These are phyloP conservation scores for Hyperoplus lanceolatus DNA, from an alignment of 2,797 vertebrate species.

Conservation along the genomic window DNA sequence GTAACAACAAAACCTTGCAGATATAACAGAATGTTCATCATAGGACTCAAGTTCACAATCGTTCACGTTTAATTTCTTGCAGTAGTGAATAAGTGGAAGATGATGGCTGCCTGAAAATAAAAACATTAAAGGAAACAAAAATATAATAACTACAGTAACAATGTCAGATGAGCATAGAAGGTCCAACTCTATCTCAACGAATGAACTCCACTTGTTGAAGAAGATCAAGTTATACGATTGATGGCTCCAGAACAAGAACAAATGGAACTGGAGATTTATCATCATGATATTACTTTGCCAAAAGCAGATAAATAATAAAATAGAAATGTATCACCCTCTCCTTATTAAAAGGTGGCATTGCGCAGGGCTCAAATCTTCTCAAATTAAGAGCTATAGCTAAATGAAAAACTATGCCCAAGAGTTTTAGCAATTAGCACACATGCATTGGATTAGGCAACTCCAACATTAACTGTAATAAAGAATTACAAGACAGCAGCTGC, in stretches of 20 bases:
- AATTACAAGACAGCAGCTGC: slow-evolving; percentile 54
- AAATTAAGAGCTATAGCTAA: slow-evolving; percentile 4
- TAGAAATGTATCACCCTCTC: background rate
- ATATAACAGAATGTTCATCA: too few species aligned
- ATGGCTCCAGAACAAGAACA: background rate
- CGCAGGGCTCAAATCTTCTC: background rate
- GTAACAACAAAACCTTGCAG: too few species aligned
- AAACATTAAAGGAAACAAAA: too few species aligned
- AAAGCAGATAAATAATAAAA: background rate
- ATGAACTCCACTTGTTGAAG: background rate
- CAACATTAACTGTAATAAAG: slow-evolving; percentile 40
- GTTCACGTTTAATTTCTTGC: too few species aligned
- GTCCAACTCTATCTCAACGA: background rate
- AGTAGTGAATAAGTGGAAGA: too few species aligned
- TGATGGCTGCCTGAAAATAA: too few species aligned
- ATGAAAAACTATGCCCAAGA: background rate
- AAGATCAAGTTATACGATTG: background rate
- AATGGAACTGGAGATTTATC: background rate
- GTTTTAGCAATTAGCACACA: slow-evolving; percentile 16
- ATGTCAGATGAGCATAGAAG: background rate
- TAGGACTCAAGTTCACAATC: too few species aligned
- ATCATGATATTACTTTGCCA: background rate
- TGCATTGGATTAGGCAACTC: slow-evolving; percentile 20
- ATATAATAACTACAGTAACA: background rate
- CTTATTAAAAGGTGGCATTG: background rate